These are phyloP conservation scores for Melanargia galathea DNA, from an alignment of 2,888 invertebrate species.

Conservation along the genomic window DNA sequence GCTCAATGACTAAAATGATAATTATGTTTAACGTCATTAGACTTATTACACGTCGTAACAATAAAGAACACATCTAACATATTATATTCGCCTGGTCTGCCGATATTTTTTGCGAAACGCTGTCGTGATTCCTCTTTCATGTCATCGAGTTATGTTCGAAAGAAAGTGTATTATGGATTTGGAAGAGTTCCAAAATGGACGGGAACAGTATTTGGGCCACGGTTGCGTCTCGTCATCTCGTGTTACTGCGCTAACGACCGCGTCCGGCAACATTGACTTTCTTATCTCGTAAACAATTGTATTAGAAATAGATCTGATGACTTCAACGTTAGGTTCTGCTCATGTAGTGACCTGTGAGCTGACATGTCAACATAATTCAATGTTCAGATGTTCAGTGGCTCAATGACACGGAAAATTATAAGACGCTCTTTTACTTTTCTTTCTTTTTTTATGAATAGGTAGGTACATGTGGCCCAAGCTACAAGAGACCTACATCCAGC, in stretches of 20 bases:
- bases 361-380: background rate
- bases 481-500: no score
- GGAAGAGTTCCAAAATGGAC: constrained; percentile 71
- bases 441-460: no score
- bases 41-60: background rate
- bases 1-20: constrained; percentile 1
- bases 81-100: background rate
- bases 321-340: no score
- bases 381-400: no score
- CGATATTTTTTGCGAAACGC: constrained; percentile 22
- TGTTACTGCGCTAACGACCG: constrained; percentile 65
- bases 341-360: no score
- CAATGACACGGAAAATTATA: no score
- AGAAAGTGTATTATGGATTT: constrained; percentile 69
- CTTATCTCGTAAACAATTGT: constrained; percentile 69
- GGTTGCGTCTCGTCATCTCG: constrained; percentile 71
- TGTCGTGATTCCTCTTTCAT: constrained; percentile 30
- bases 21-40: background rate
- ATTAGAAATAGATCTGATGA: constrained; percentile 61
- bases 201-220: constrained; percentile 75
- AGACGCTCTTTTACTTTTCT: no score
- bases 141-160: constrained; percentile 46
- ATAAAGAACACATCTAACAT: background rate
- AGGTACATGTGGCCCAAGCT: no score
- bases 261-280: constrained; percentile 81